phyloP scores from a whole-genome alignment of 2,113 vertebrate genomes.

The Periophthalmus modestus region DNA sequence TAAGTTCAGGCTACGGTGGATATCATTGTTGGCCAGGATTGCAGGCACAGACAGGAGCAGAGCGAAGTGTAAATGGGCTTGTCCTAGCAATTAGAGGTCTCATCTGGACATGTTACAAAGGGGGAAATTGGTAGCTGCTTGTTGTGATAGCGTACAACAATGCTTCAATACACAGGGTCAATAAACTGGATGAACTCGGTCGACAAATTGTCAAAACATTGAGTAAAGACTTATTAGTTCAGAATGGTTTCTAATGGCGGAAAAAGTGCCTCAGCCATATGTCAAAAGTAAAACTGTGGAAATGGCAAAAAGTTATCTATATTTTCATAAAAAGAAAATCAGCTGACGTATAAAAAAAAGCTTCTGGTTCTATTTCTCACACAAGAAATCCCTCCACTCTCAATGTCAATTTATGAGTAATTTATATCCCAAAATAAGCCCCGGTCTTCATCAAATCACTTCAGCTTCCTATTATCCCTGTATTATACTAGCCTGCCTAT shows the following conservation, averaged over 20 bases:
- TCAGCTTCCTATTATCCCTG: slow-evolving; percentile 12
- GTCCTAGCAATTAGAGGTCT: slow-evolving; percentile 36
- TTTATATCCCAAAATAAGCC: slow-evolving; percentile 1
- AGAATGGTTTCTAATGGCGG: slow-evolving; percentile 4
- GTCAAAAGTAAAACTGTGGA: slow-evolving; percentile 11
- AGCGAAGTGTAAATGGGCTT: slow-evolving; percentile 48
- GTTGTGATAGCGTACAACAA: slow-evolving; percentile 4
- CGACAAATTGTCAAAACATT: not conserved
- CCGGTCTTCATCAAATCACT: slow-evolving; percentile 13
- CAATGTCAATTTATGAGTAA: slow-evolving; percentile 9
- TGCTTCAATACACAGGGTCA: not conserved
- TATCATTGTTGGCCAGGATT: slow-evolving; percentile 28
- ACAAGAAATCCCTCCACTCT: not conserved
- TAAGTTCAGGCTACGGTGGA: slow-evolving; percentile 50
- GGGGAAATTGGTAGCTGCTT: slow-evolving; percentile 9
- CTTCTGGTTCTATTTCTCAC: not conserved
- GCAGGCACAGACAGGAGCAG: slow-evolving; percentile 17
- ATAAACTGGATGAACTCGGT: not conserved
- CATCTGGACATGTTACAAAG: slow-evolving; percentile 22
- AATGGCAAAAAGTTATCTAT: slow-evolving; percentile 7
- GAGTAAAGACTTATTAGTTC: not conserved
- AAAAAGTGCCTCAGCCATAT: slow-evolving; percentile 9
- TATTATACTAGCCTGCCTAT: slow-evolving; percentile 1
- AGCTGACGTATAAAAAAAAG: slow-evolving; percentile 25
- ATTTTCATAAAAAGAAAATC: slow-evolving; percentile 1